Conservation (phyloP, 2,888 invertebrate genomes). For the Danaus chrysippus region DNA sequence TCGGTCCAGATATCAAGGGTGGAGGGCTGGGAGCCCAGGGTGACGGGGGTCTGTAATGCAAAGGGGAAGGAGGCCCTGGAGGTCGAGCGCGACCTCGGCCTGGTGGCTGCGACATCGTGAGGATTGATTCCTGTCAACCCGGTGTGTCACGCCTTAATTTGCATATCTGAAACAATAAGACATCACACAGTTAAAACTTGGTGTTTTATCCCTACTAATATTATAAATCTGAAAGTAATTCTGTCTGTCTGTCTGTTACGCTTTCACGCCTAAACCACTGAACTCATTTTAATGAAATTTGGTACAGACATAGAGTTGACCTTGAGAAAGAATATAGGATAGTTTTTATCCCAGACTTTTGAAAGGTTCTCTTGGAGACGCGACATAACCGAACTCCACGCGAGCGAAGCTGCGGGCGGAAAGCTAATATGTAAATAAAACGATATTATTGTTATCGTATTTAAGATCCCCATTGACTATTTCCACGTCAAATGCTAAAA, state of each 20-base stretch:
- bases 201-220: too few species aligned
- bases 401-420: too few species aligned
- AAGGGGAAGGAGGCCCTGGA: constrained; percentile 76
- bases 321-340: too few species aligned
- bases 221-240: too few species aligned
- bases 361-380: too few species aligned
- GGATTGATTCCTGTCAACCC: constrained; percentile 75
- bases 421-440: background rate
- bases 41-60: constrained; percentile 85
- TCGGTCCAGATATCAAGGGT: constrained; percentile 82
- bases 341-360: too few species aligned
- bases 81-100: constrained; percentile 71
- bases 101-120: constrained; percentile 73
- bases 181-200: constrained; percentile 10
- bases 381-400: too few species aligned
- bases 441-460: background rate
- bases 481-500: background rate
- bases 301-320: too few species aligned
- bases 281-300: too few species aligned
- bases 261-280: too few species aligned
- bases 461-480: background rate
- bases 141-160: constrained; percentile 75
- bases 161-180: constrained; percentile 72
- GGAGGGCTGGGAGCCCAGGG: constrained; percentile 88
- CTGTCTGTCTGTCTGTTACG: too few species aligned